Percentiles rank a stretch among this genome's conserved stretches.
Evolutionary conservation across 2,888 invertebrate species (phyloP).

Genomic region (Epinotia ramella): DNA sequence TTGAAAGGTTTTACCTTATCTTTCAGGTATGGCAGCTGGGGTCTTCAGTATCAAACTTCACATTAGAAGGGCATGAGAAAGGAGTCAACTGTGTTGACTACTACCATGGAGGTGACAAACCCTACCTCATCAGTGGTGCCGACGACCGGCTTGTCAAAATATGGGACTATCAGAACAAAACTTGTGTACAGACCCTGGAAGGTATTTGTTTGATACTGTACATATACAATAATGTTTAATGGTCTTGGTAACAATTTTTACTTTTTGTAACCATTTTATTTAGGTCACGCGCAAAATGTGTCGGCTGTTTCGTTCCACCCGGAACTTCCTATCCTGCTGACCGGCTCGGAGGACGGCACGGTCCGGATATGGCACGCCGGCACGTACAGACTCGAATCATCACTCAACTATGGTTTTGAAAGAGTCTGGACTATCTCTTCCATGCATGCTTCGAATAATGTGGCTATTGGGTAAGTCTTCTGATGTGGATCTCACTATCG

Average conservation of each 20-base stretch:
- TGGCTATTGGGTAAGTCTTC: slow-evolving; percentile 92
- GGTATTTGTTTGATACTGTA: slow-evolving; percentile 63
- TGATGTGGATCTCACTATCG: slow-evolving; percentile 1
- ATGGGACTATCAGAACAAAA: slow-evolving; percentile 99
- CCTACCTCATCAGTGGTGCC: slow-evolving; percentile 99
- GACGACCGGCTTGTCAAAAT: slow-evolving; percentile 99
- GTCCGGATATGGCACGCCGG: slow-evolving; percentile 99
- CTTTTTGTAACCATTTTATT: slow-evolving; percentile 17
- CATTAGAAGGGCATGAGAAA: slow-evolving; percentile 98
- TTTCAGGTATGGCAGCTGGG: slow-evolving; percentile 97
- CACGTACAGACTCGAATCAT: slow-evolving; percentile 98
- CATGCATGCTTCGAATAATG: slow-evolving; percentile 97
- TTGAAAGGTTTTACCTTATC: not conserved
- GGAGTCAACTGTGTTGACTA: slow-evolving; percentile 99
- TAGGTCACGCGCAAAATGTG: slow-evolving; percentile 98
- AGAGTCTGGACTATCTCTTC: slow-evolving; percentile 98
- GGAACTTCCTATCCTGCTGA: slow-evolving; percentile 97
- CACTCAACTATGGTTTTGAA: slow-evolving; percentile 98
- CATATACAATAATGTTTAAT: not conserved
- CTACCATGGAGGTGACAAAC: slow-evolving; percentile 99
- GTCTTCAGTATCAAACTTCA: slow-evolving; percentile 98
- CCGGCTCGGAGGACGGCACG: slow-evolving; percentile 99
- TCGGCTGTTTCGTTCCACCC: slow-evolving; percentile 99
- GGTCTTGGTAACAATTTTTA: not conserved
- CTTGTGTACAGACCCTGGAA: slow-evolving; percentile 99